A percentile compares a stretch with the other conserved stretches of the same genome.
Conservation (phyloP, 2,888 invertebrate genomes). For the Mesoligia furuncula region DNA sequence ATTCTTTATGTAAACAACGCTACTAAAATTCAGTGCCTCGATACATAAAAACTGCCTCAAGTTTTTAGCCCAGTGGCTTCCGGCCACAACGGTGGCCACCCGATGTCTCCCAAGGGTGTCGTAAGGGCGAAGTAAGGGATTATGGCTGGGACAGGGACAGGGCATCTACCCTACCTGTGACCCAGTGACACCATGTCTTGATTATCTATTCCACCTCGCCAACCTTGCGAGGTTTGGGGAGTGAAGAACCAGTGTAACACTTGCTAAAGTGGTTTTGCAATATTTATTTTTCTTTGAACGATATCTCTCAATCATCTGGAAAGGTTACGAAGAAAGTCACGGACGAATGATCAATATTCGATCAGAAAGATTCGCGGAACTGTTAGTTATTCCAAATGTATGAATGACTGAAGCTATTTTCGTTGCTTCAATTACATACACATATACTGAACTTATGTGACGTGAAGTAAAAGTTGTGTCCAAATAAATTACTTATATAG, state of each 20-base stretch:
- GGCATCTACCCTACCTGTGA: slow-evolving; percentile 49
- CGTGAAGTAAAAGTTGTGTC: not conserved
- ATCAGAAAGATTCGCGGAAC: not conserved
- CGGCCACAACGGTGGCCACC: slow-evolving; percentile 7
- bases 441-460: not conserved
- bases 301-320: too few relatives aligned
- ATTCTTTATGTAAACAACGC: slow-evolving; percentile 27
- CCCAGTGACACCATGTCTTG: slow-evolving; percentile 37
- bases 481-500: not conserved
- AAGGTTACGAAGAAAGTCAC: not conserved
- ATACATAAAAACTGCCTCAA: slow-evolving; percentile 46
- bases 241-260: too few relatives aligned
- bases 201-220: slow-evolving; percentile 32
- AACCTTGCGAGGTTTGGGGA: slow-evolving; percentile 7
- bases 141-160: slow-evolving; percentile 42
- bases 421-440: not conserved
- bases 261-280: not conserved
- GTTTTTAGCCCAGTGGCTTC: slow-evolving; percentile 36
- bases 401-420: not conserved
- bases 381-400: not conserved
- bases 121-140: slow-evolving; percentile 52
- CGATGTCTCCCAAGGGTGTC: slow-evolving; percentile 50
- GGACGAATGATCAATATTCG: not conserved
- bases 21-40: slow-evolving; percentile 24
- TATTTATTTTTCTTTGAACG: not conserved